Conservation (phyloP, 2,888 invertebrate species). For the Rhaphigaster nebulosa region DNA sequence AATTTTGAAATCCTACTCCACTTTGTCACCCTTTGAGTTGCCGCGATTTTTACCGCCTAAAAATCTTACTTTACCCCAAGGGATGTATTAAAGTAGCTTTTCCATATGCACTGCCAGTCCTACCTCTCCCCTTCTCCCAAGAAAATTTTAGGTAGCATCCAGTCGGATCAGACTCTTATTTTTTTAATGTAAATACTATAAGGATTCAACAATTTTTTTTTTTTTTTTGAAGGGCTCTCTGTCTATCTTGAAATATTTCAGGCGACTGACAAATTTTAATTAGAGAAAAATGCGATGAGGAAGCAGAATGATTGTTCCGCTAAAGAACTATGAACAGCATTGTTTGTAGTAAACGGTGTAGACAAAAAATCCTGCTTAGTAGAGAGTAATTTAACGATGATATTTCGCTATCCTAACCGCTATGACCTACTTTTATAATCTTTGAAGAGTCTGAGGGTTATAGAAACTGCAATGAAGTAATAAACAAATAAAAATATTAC, state of each 20-base stretch:
- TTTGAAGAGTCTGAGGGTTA: background rate
- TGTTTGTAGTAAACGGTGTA: background rate
- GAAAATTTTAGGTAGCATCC: too few relatives aligned
- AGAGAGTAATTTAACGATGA: background rate
- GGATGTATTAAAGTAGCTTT: too few relatives aligned
- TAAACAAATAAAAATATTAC: background rate
- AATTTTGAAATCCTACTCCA: too few relatives aligned
- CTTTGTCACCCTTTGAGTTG: too few relatives aligned
- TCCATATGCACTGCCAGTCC: too few relatives aligned
- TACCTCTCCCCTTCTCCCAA: too few relatives aligned
- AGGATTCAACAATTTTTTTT: too few relatives aligned
- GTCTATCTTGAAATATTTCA: background rate
- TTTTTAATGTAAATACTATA: too few relatives aligned
- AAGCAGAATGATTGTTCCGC: background rate
- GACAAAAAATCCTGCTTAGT: constrained; percentile 6
- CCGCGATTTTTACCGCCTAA: too few relatives aligned
- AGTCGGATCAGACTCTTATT: too few relatives aligned
- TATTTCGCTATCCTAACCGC: background rate
- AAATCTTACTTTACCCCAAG: too few relatives aligned
- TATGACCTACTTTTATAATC: background rate
- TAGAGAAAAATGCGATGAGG: background rate
- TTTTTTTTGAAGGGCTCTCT: too few relatives aligned
- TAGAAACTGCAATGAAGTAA: background rate
- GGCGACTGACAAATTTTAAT: background rate
- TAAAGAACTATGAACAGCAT: background rate